These are phyloP conservation scores for Notamacropus eugenii DNA, from an alignment of 2,797 vertebrate species.

Conservation along the genomic window DNA sequence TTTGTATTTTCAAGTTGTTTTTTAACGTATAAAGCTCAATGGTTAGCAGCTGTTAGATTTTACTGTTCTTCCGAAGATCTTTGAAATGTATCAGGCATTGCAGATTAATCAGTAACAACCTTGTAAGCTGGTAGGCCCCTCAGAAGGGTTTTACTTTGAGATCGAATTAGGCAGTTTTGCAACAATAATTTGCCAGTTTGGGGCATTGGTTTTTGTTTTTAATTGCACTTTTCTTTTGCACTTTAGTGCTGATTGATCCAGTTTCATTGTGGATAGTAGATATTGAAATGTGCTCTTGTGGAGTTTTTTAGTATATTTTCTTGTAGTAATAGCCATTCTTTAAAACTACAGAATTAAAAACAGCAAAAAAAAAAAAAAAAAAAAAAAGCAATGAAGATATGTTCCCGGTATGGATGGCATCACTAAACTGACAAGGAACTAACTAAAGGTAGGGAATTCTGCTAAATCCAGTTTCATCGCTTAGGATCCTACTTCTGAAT, in stretches of 20 bases:
- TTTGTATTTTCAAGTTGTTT: background rate
- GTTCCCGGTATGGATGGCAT: background rate
- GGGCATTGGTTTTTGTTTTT: background rate
- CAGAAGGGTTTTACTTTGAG: background rate
- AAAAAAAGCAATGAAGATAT: background rate
- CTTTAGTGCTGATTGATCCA: background rate
- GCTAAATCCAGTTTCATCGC: background rate
- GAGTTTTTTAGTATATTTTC: background rate
- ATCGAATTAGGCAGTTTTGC: background rate
- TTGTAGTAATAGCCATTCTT: background rate
- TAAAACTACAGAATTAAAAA: background rate
- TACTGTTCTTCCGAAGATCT: background rate
- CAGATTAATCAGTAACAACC: background rate
- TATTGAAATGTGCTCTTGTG: background rate
- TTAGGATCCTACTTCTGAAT: background rate
- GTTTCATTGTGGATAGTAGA: background rate
- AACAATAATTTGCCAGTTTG: background rate
- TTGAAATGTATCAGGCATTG: background rate
- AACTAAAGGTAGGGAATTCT: background rate
- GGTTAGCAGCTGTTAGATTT: background rate
- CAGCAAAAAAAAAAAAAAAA: background rate
- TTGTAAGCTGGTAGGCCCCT: background rate
- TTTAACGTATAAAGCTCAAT: background rate
- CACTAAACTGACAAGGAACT: background rate
- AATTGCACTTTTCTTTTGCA: background rate